Evolutionary conservation across 2,113 vertebrate species (phyloP).

Genomic region (Sceloporus undulatus): DNA sequence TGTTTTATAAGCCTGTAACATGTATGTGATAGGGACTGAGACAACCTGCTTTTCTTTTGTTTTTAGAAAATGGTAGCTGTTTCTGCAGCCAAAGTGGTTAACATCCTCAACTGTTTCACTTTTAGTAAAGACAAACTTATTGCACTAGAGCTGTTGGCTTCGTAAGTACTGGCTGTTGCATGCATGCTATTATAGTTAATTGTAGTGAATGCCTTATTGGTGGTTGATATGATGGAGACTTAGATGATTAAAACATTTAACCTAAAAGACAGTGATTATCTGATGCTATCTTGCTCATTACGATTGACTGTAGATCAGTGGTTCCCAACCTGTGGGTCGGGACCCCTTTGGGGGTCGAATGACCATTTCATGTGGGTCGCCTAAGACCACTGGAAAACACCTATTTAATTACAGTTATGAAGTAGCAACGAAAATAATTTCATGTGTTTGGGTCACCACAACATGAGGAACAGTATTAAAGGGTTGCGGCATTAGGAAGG

Average conservation of each 20-base stretch:
- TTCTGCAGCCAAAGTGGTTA: slow-evolving; percentile 93
- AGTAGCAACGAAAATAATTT: no score
- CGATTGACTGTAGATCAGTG: no score
- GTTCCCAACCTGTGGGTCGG: no score
- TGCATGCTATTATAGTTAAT: neutral
- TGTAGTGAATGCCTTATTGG: neutral
- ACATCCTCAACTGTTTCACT: slow-evolving; percentile 97
- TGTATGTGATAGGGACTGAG: slow-evolving; percentile 1
- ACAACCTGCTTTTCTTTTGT: slow-evolving; percentile 57
- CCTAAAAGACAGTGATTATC: neutral
- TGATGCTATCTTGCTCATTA: neutral
- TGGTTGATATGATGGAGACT: neutral
- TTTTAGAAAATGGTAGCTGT: slow-evolving; percentile 98
- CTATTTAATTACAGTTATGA: no score
- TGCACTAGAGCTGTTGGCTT: slow-evolving; percentile 93
- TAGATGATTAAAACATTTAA: neutral
- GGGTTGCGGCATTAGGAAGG: no score
- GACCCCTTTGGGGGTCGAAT: no score
- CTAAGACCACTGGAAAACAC: no score
- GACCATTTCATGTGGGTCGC: no score
- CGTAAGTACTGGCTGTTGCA: slow-evolving; percentile 84
- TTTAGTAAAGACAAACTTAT: slow-evolving; percentile 95
- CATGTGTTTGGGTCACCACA: no score
- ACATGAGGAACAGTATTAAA: no score
- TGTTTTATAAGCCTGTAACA: neutral